Evolutionary conservation across 1,140 invertebrate genomes (phyloP), one percentile per base, ranked within the genome.

Genomic region (Popillia japonica): DNA sequence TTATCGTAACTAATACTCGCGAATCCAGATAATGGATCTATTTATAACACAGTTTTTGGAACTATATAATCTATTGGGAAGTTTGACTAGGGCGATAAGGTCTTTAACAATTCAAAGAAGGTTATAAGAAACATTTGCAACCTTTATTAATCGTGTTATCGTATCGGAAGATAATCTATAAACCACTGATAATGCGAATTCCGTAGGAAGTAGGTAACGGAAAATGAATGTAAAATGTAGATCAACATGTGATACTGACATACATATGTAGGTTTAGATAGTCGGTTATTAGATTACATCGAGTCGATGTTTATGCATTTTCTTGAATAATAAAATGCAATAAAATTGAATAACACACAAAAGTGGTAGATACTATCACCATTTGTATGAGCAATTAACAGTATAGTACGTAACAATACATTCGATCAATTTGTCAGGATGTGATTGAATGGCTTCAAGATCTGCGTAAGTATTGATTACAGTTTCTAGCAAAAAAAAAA

Each of bases 121-220:
- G 22, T 8, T 68, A 17, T 55, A 68, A 22, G 61, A 17, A 68
- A 10, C 27, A 68, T 23, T 27, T 22, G 22, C 22, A 68, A 23
- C 22, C 61, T 23, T 68, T 68, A 11, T 68, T 22, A 68, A 68
- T 68, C 61, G 61, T 34, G 9, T 68, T 68, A 68, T 68, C 61
- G 22, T 3, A 68, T 8, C 61, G 11, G 61, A 27, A 22, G 22
- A 23, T 68, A 68, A 68, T 68, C 61, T 68, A 68, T 68, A 68
- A 68, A 68, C 61, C 61, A 68, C 61, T 68, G 20, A 68, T 68
- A 22, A 22, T 27, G 9, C 10, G 20, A 68, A 68, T 68, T 68
- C 61, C 61, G 61, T 68, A 68, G 61, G 61, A 68, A 34, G 27
- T 9, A 68, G 61, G 61, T n/a, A n/a, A n/a, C n/a, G n/a, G n/a